A percentile compares a stretch with the other conserved stretches of the same genome.
Evolutionary conservation across 2,888 invertebrate genomes (phyloP).

Genomic region (Cheilosia scutellata): DNA sequence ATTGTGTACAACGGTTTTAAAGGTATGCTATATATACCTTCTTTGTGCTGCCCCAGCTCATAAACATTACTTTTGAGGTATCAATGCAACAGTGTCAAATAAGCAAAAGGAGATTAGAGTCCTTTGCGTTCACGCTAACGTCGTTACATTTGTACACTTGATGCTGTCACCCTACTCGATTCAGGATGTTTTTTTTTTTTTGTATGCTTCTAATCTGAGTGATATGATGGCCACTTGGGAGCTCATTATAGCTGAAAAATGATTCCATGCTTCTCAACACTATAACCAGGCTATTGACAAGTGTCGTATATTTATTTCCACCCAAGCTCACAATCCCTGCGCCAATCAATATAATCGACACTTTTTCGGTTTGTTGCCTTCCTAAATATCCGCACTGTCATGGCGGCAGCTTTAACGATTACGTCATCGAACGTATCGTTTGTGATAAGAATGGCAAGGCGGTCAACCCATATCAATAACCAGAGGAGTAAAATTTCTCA

Average conservation of each 20-base stretch:
- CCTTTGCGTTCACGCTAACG: background rate
- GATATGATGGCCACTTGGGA: conserved; percentile 65
- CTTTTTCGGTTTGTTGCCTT: too few species aligned
- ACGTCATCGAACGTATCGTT: conserved; percentile 68
- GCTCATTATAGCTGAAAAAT: conserved; percentile 74
- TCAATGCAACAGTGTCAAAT: conserved; percentile 45
- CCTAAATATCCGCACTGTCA: too few species aligned
- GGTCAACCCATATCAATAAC: conserved; percentile 72
- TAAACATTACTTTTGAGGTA: conserved; percentile 14
- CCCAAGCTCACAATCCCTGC: too few species aligned
- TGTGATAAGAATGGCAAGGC: conserved; percentile 69
- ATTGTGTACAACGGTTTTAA: conserved; percentile 1
- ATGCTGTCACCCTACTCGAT: conserved; percentile 29
- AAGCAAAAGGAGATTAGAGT: conserved; percentile 5
- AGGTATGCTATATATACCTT: background rate
- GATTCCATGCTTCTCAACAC: conserved; percentile 34
- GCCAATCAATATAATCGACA: too few species aligned
- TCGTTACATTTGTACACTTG: conserved; percentile 20
- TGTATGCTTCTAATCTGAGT: conserved; percentile 53
- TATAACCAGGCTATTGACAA: background rate
- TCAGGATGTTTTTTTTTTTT: conserved; percentile 36
- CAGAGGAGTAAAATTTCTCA: conserved; percentile 55
- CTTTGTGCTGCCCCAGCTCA: background rate
- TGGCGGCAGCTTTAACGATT: conserved; percentile 50
- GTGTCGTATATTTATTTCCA: too few species aligned